Base-by-base conservation (phyloP, 2,888 invertebrate genomes). In the Gymnocheta viridis region DNA sequence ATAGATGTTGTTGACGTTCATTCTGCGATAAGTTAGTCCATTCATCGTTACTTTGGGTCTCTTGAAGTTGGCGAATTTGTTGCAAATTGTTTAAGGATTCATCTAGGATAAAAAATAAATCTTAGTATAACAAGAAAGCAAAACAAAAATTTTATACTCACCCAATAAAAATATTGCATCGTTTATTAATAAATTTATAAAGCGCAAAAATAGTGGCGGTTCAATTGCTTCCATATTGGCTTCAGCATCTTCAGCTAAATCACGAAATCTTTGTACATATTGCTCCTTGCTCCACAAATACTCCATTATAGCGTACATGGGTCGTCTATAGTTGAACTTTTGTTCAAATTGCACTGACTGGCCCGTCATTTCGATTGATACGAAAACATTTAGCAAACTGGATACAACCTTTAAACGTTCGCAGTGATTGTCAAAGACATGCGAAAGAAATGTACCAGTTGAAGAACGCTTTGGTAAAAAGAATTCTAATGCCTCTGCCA, bases 291-390 rank as follows among this genome's bases (percentile, higher is more conserved):
- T 94, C 98, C 98, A 98, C 58, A 98, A 92, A 92, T 96, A 98
- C 90, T 98, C 96, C 95, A 99, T 96, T 1, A 98, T 96, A 44
- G 95, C 93, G 90, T 99, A 98, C 98, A 99, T 98, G 2, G 98
- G 98, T 49, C 97, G 94, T 24, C 98, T 94, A 91, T 99, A 99
- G 92, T 98, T 98, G 91, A 99, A 99, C 92, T 98, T 99, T 91
- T 98, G 98, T 90, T 98, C 98, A 90, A 98, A 98, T 88, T 97
- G 96, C 22, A 98, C 98, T 89, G 96, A 97, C 91, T 98, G 97
- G 0, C 98, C 98, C 0, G 98, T 98, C 97, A 98, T 97, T 93
- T 99, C 98, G 83, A 99, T 99, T 86, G 97, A 96, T n/a, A 99
- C 98, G 91, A 98, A 99, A 9, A 99, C 98, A 89, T 97, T 95